These are phyloP conservation scores for Scarus forsteni DNA, from an alignment of 2,797 vertebrate genomes.

Conservation along the genomic window DNA sequence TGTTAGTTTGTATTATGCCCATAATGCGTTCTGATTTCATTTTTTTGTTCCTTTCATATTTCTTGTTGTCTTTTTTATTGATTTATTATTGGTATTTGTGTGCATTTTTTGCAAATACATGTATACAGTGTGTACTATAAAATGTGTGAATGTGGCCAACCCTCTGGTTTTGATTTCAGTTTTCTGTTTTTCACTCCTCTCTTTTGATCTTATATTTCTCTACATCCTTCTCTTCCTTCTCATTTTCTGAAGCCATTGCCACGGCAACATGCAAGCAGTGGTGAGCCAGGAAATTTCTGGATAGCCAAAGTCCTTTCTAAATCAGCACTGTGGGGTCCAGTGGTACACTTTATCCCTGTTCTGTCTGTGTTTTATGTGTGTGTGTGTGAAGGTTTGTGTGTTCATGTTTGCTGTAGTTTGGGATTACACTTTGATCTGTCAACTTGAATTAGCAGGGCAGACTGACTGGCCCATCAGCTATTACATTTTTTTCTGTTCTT, in stretches of 20 bases:
- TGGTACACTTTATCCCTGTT: constrained; percentile 32
- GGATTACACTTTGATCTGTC: constrained; percentile 68
- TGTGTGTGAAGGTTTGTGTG: constrained; percentile 25
- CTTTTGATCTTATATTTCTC: constrained; percentile 9
- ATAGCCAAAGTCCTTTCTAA: constrained; percentile 47
- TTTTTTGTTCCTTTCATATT: too few species aligned
- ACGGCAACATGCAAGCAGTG: constrained; percentile 64
- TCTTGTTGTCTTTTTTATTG: too few species aligned
- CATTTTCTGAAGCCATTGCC: constrained; percentile 55
- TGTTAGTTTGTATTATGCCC: too few species aligned
- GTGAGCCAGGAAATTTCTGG: constrained; percentile 66
- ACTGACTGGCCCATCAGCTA: constrained; percentile 35
- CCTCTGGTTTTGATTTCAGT: constrained; percentile 41
- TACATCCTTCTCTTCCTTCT: neutral
- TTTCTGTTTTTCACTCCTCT: constrained; percentile 23
- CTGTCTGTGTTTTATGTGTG: constrained; percentile 6
- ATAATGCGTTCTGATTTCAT: too few species aligned
- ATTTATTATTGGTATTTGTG: too few species aligned
- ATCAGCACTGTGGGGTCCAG: constrained; percentile 41
- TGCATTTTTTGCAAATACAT: neutral
- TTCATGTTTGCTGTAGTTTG: constrained; percentile 39
- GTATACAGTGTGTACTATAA: constrained; percentile 4
- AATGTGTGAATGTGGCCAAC: constrained; percentile 18
- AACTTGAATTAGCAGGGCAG: constrained; percentile 50
- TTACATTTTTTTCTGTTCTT: constrained; percentile 13